Conservation (phyloP, 1,140 invertebrate genomes). For the honey bee (Apis mellifera) region DNA sequence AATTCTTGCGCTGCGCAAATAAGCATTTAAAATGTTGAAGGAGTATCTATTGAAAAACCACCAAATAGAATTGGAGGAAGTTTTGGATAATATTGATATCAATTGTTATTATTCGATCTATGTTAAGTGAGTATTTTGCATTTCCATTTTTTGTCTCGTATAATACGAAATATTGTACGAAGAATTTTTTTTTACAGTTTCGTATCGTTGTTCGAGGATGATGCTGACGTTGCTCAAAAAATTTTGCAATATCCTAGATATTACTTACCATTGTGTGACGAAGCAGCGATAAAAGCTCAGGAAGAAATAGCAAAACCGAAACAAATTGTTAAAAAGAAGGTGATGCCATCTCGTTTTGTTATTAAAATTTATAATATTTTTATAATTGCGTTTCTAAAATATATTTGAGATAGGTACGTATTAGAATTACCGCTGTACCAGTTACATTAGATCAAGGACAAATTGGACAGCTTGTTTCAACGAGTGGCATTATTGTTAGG, state of each 20-base stretch:
- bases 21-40: constrained; percentile 67
- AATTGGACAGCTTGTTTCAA: constrained; percentile 81
- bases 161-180: not conserved
- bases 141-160: not conserved
- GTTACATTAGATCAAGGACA: constrained; percentile 72
- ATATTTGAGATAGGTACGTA: constrained; percentile 61
- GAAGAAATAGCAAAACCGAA: constrained; percentile 80
- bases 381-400: constrained; percentile 81
- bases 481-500: constrained; percentile 88
- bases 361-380: constrained; percentile 67
- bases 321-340: constrained; percentile 84
- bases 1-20: not conserved
- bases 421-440: constrained; percentile 72
- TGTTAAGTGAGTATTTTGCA: constrained; percentile 77
- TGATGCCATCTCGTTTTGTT: constrained; percentile 73
- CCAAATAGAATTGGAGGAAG: constrained; percentile 75
- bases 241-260: constrained; percentile 83
- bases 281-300: constrained; percentile 84
- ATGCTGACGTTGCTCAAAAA: constrained; percentile 82
- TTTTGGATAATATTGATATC: constrained; percentile 75
- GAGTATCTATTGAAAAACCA: constrained; percentile 76
- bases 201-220: constrained; percentile 84
- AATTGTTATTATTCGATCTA: constrained; percentile 78
- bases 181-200: constrained; percentile 80
- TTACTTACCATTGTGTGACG: constrained; percentile 84